Conservation (phyloP, 2,888 invertebrate genomes). For the Oligia latruncula region DNA sequence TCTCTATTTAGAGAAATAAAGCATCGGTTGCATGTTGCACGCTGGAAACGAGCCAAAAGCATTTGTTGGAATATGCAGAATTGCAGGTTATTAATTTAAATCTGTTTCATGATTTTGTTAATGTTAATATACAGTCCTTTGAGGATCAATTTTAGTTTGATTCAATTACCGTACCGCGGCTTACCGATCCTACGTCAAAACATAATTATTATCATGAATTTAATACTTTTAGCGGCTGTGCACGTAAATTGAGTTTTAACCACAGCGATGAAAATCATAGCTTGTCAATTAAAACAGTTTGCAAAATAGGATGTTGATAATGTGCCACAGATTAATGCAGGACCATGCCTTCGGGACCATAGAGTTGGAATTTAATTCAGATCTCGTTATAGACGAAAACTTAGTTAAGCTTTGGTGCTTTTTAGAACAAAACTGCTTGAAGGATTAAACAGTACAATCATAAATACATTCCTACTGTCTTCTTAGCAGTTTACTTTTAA, state of each 20-base stretch:
- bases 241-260: slow-evolving; percentile 3
- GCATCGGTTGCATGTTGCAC: slow-evolving; percentile 43
- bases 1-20: slow-evolving; percentile 70
- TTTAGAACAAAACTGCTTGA: background rate
- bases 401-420: background rate
- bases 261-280: background rate
- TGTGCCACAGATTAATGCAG: background rate
- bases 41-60: slow-evolving; percentile 70
- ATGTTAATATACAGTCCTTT: slow-evolving; percentile 21
- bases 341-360: background rate
- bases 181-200: background rate
- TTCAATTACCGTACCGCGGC: slow-evolving; percentile 4
- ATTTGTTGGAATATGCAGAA: slow-evolving; percentile 64
- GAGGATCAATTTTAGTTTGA: slow-evolving; percentile 13
- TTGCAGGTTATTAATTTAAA: slow-evolving; percentile 57
- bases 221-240: slow-evolving; percentile 8
- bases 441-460: background rate
- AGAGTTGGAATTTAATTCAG: background rate
- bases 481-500: background rate
- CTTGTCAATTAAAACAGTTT: background rate
- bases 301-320: slow-evolving; percentile 5
- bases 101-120: slow-evolving; percentile 28
- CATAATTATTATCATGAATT: slow-evolving; percentile 20
- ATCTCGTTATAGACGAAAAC: background rate
- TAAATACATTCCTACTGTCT: background rate